Evolutionary conservation across 1,140 invertebrate genomes (phyloP).

Genomic region (Paramacrobiotus metropolitanus): DNA sequence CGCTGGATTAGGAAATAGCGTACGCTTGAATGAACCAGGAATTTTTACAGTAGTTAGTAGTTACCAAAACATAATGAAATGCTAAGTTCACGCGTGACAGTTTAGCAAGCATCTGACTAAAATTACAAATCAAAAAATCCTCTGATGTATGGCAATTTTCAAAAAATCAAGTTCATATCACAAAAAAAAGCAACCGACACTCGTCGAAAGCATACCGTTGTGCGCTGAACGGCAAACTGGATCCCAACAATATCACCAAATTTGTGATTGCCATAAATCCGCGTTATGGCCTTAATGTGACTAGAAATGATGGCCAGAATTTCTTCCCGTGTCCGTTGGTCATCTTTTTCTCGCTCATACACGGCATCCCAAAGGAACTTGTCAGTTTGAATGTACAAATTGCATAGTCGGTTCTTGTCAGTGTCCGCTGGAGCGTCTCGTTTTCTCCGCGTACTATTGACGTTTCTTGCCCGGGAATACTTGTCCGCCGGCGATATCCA

Average conservation of each 20-base stretch:
- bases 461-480: background rate
- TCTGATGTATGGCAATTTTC: no score
- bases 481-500: slow-evolving; percentile 3
- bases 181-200: background rate
- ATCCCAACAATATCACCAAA: slow-evolving; percentile 85
- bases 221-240: slow-evolving; percentile 89
- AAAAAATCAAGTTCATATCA: background rate
- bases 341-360: slow-evolving; percentile 28
- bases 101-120: no score
- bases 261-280: slow-evolving; percentile 81
- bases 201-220: slow-evolving; percentile 43
- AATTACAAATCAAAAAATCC: no score
- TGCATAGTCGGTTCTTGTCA: slow-evolving; percentile 50
- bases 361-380: slow-evolving; percentile 87
- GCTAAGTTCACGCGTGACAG: no score
- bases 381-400: slow-evolving; percentile 89
- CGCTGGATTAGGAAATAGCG: no score
- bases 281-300: slow-evolving; percentile 93
- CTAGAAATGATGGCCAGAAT: slow-evolving; percentile 88
- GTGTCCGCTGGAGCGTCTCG: slow-evolving; percentile 21
- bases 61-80: no score
- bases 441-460: background rate
- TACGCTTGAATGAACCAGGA: no score
- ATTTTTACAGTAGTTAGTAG: no score
- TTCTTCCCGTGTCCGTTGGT: slow-evolving; percentile 74